Conservation (phyloP, 1,140 invertebrate genomes). For the Heliconius melpomene region DNA sequence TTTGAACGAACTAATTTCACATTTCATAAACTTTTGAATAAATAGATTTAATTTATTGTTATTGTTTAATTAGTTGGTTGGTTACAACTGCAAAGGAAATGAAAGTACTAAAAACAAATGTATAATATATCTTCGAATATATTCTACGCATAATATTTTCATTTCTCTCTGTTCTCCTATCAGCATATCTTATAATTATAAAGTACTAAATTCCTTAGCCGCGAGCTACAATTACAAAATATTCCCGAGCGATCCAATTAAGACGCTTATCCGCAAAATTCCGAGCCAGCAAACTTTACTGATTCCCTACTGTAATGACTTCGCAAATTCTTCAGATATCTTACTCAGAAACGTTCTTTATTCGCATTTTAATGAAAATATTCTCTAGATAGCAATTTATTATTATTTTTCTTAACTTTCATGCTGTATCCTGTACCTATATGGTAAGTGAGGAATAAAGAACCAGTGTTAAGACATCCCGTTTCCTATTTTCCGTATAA, state of each 20-base stretch:
- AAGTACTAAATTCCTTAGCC: constrained; percentile 39
- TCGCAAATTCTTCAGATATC: constrained; percentile 67
- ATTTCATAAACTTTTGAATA: no score
- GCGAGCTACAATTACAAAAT: constrained; percentile 72
- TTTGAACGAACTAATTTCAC: neutral
- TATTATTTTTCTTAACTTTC: neutral
- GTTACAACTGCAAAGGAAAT: neutral
- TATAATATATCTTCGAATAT: neutral
- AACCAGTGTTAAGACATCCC: no score
- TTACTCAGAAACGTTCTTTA: constrained; percentile 51
- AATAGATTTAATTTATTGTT: neutral
- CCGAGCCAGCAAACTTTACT: constrained; percentile 63
- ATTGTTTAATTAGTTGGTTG: neutral
- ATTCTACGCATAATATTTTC: neutral
- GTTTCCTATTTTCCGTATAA: no score
- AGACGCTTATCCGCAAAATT: constrained; percentile 78
- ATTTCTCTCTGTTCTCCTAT: constrained; percentile 4
- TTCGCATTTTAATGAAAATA: constrained; percentile 44
- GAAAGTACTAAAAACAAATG: neutral
- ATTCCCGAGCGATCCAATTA: constrained; percentile 76
- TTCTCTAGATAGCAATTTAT: neutral
- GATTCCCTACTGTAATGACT: constrained; percentile 61
- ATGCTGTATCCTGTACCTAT: no score
- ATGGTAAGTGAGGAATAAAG: no score
- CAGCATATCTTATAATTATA: constrained; percentile 36